Base-by-base conservation (phyloP, 1,140 invertebrate genomes). In the Diabrotica undecimpunctata region DNA sequence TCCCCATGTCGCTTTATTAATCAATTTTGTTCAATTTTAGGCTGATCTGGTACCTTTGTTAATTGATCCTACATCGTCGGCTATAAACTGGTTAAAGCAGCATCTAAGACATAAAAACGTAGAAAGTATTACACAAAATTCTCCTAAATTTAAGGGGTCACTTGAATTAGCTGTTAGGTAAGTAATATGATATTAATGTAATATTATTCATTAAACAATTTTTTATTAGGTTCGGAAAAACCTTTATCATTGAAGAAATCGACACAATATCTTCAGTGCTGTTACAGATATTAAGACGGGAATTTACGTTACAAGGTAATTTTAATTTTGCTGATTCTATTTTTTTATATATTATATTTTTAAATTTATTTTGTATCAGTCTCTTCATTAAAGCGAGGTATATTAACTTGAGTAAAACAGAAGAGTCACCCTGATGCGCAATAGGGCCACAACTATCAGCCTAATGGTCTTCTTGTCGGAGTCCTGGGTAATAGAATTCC, bases 1-100 rank as follows among this genome's bases (percentile, higher is more conserved):
- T n/a, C n/a, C n/a, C n/a, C n/a, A n/a, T n/a, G n/a, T n/a, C n/a
- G n/a, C n/a, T n/a, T n/a, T n/a, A n/a, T n/a, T n/a, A n/a, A n/a
- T 4, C 4, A 25, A 25, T 25, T 25, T 2, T 25, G 4, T 25
- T 25, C 0, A 46, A 46, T 46, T 46, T 10, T 6, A 87, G 85
- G 83, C 81, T 52, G 79, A 77, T 25, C 75, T 86, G 39, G 78
- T 81, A 25, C 91, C 95, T 0, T 83, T 97, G 60, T 81, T 98
- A 0, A 83, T 98, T 35, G 97, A 99, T 81, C 93, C 96, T 5
- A 93, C 94, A 5, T 90, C 90, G 5, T 85, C 90, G 41, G 92
- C 94, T 2, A 85, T 88, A 0, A 80, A 86, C 10, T 99, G 97
- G 95, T 78, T 98, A 0, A 87, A 87, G 66, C 84, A 83, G 10